Evolutionary conservation across 2,113 vertebrate genomes (phyloP).

Genomic region (Dipodomys merriami): DNA sequence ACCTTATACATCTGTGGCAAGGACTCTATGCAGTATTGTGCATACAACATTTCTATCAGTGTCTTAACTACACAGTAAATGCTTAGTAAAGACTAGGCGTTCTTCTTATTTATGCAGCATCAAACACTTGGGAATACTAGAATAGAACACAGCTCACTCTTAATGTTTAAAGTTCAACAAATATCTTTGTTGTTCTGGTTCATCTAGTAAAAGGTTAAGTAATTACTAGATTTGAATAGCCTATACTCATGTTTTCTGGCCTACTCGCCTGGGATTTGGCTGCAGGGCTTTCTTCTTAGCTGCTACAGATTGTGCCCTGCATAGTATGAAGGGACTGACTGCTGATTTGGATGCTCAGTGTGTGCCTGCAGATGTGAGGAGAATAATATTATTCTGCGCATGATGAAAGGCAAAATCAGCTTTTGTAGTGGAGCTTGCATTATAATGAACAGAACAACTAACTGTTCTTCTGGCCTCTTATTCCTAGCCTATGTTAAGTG

Average conservation of each 20-base stretch:
- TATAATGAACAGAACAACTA: not conserved
- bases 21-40: not conserved
- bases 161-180: constrained; percentile 49
- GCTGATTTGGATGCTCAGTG: not conserved
- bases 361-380: not conserved
- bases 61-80: not conserved
- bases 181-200: not conserved
- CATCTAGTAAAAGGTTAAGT: constrained; percentile 3
- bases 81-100: not conserved
- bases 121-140: constrained; percentile 26
- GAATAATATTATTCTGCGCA: not conserved
- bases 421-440: constrained; percentile 2
- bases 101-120: not conserved
- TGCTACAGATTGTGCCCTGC: not conserved
- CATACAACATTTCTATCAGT: not conserved
- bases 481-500: not conserved
- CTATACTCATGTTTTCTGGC: not conserved
- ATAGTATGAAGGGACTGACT: not conserved
- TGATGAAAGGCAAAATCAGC: constrained; percentile 40
- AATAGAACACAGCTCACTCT: constrained; percentile 33
- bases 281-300: constrained; percentile 11
- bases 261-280: not conserved
- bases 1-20: not conserved
- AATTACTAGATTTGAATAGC: not conserved
- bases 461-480: constrained; percentile 2